Base-by-base conservation (phyloP, 2,888 invertebrate genomes). In the Melolontha melolontha region DNA sequence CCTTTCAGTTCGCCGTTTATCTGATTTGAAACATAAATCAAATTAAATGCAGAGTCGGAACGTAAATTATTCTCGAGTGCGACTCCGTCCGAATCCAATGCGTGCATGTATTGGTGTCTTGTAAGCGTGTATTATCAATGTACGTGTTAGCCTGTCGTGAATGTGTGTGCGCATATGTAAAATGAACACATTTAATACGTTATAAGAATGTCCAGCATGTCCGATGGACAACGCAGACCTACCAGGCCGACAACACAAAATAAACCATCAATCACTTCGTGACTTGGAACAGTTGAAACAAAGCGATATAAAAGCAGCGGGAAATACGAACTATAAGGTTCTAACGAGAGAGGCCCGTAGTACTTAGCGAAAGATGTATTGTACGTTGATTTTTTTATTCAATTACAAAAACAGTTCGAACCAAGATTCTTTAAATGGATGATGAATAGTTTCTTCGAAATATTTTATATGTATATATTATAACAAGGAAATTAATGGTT, bases 221-320 rank as follows among this genome's bases (percentile, higher is more conserved):
- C 75, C 77, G 75, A 78, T 77, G 76, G 77, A 77, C 62, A 57
- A 54, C 73, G 71, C 70, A 78, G 82, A 82, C 81, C 81, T 77
- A 81, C 81, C 81, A 80, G 80, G 79, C 81, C 79, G 81, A 78
- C 82, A 82, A 81, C 82, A 81, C 82, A 81, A 82, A 81, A 81
- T 81, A 81, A 82, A 83, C 76, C 83, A 84, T 84, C 83, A 83
- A 84, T 84, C 84, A 83, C 79, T 75, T 77, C 47, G 72, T 75
- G 79, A 77, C 79, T 79, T 77, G 79, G 72, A 77, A 79, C 80
- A 79, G 80, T 81, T 81, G 81, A 82, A 82, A 82, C 82, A 82
- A 82, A 80, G 80, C 79, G 74, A 76, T 76, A 79, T 77, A 78
- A 79, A 80, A 82, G 78, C 81, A 80, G 81, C 81, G 81, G 81